A percentile compares a stretch with the other conserved stretches of the same genome.
These are phyloP conservation scores for Ciconia maguari DNA, from an alignment of 2,113 vertebrate species.

Conservation along the genomic window DNA sequence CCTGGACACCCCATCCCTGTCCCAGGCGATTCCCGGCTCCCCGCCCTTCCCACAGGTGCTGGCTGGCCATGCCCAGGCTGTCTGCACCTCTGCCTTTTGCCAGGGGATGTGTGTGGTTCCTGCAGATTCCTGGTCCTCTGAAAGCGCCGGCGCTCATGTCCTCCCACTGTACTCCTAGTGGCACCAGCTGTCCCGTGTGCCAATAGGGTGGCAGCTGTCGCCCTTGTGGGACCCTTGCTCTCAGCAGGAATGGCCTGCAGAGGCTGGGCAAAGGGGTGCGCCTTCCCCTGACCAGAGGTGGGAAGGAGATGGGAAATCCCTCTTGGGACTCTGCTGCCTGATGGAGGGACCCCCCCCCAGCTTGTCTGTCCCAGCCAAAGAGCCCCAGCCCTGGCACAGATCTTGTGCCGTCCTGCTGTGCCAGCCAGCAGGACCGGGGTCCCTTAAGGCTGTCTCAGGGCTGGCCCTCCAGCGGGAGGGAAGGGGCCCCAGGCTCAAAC, in stretches of 20 bases:
- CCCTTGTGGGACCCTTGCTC: background rate
- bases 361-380: background rate
- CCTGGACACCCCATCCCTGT: background rate
- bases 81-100: background rate
- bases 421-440: background rate
- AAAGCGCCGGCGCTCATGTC: background rate
- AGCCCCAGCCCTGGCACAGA: background rate
- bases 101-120: background rate
- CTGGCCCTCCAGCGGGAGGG: background rate
- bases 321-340: background rate
- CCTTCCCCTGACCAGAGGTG: background rate
- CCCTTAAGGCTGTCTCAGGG: background rate
- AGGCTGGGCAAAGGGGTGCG: background rate
- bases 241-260: background rate
- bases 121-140: background rate
- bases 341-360: too few species aligned
- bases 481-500: background rate
- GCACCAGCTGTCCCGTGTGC: background rate
- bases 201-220: accelerated
- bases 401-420: background rate
- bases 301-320: background rate
- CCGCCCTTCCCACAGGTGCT: background rate
- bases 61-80: background rate
- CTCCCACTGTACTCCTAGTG: background rate
- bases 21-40: background rate